Evolutionary conservation across 1,140 invertebrate species (phyloP).

Genomic region (Ips typographus): DNA sequence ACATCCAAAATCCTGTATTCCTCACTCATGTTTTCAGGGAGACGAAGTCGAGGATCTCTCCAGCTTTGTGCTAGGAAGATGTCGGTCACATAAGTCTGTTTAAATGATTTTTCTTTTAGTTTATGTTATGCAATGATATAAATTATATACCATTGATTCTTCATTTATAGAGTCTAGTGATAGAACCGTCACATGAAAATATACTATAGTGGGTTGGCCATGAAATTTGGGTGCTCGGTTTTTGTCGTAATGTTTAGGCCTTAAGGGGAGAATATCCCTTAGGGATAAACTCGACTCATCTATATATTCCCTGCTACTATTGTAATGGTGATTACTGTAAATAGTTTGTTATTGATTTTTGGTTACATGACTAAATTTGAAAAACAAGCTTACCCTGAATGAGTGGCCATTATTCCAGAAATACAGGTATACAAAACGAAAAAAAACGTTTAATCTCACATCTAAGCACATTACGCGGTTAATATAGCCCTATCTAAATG

Average conservation of each 20-base stretch:
- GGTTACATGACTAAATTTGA: neutral
- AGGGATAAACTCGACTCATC: slow-evolving; percentile 70
- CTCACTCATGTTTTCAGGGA: slow-evolving; percentile 90
- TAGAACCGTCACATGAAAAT: slow-evolving; percentile 86
- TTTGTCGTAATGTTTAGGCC: slow-evolving; percentile 86
- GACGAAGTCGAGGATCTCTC: slow-evolving; percentile 79
- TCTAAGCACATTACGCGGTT: slow-evolving; percentile 21
- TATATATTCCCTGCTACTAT: slow-evolving; percentile 33
- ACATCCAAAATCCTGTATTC: slow-evolving; percentile 88
- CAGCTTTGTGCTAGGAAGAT: slow-evolving; percentile 91
- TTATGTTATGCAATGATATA: neutral
- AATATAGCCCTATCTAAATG: slow-evolving; percentile 14
- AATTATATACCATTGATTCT: slow-evolving; percentile 79
- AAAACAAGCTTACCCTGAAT: slow-evolving; percentile 13
- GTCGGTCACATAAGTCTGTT: slow-evolving; percentile 87
- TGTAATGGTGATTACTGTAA: slow-evolving; percentile 4
- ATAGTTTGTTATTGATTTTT: neutral
- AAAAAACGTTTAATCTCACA: slow-evolving; percentile 13
- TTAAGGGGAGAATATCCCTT: slow-evolving; percentile 78
- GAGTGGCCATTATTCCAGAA: slow-evolving; percentile 12
- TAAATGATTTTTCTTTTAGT: slow-evolving; percentile 10
- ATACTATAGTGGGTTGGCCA: slow-evolving; percentile 82
- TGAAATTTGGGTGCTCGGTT: slow-evolving; percentile 82
- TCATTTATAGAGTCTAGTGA: slow-evolving; percentile 88
- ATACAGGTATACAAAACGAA: slow-evolving; percentile 20